Conservation (phyloP, 2,888 invertebrate genomes). For the Synanthedon vespiformis region DNA sequence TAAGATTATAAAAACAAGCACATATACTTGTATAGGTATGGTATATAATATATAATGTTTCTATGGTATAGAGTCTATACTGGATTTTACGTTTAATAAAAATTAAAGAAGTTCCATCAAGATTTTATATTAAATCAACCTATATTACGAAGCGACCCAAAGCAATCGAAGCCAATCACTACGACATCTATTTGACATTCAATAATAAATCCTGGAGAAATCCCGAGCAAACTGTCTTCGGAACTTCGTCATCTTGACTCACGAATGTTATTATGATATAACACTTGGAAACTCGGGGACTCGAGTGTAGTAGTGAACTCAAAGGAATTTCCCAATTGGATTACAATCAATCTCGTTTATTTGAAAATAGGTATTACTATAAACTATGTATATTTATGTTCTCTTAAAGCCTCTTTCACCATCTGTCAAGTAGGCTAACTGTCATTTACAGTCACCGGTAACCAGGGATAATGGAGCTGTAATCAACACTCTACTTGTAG, state of each 20-base stretch:
- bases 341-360: not conserved
- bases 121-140: not conserved
- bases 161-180: not conserved
- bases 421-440: too few relatives aligned
- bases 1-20: not conserved
- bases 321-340: not conserved
- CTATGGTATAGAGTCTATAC: not conserved
- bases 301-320: not conserved
- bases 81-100: too few relatives aligned
- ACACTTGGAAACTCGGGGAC: not conserved
- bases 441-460: too few relatives aligned
- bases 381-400: too few relatives aligned
- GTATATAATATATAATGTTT: too few relatives aligned
- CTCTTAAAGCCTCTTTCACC: too few relatives aligned
- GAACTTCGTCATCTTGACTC: not conserved
- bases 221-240: not conserved
- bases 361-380: not conserved
- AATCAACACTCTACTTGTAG: too few relatives aligned
- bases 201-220: not conserved
- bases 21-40: not conserved
- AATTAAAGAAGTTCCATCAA: not conserved
- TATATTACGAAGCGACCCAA: not conserved
- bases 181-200: not conserved
- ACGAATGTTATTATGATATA: not conserved
- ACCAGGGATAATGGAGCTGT: too few relatives aligned